Percentiles rank a stretch among this genome's conserved stretches.
phyloP scores from a whole-genome alignment of 2,888 invertebrate genomes.

The Glaucopsyche alexis region DNA sequence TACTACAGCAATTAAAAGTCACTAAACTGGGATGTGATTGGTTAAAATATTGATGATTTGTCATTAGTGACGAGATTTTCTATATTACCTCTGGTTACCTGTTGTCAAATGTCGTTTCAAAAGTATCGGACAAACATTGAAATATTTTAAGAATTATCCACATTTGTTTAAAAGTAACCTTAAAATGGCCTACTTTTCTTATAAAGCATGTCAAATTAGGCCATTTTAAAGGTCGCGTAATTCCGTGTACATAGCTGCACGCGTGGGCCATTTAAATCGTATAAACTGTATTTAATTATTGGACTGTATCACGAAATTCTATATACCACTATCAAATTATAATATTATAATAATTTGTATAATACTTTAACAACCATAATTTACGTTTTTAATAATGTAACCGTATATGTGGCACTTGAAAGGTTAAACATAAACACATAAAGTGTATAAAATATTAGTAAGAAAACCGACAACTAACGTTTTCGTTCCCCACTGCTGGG shows the following conservation, averaged over 20 bases:
- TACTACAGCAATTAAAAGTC: too few relatives aligned
- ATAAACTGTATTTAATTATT: conserved; percentile 24
- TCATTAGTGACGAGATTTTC: too few relatives aligned
- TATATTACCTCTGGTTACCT: too few relatives aligned
- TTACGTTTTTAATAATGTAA: not conserved
- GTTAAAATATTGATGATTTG: too few relatives aligned
- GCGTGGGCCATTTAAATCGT: conserved; percentile 16
- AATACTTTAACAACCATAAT: not conserved
- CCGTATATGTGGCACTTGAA: too few relatives aligned
- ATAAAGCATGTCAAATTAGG: conserved; percentile 1
- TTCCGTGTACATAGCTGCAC: conserved; percentile 20
- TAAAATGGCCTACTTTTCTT: not conserved
- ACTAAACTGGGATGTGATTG: too few relatives aligned
- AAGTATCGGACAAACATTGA: too few relatives aligned
- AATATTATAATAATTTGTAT: not conserved
- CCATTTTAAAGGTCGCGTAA: conserved; percentile 16
- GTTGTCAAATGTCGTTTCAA: too few relatives aligned
- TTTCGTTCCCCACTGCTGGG: too few relatives aligned
- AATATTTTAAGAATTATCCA: not conserved
- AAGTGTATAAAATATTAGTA: too few relatives aligned
- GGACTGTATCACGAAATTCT: conserved; percentile 9
- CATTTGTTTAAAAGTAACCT: not conserved
- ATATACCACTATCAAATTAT: not conserved
- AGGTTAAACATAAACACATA: too few relatives aligned
- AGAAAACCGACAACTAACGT: too few relatives aligned